A percentile compares a stretch with the other conserved stretches of the same genome.
These are phyloP conservation scores for Melangyna quadrimaculata DNA, from an alignment of 2,888 invertebrate genomes.

Conservation along the genomic window DNA sequence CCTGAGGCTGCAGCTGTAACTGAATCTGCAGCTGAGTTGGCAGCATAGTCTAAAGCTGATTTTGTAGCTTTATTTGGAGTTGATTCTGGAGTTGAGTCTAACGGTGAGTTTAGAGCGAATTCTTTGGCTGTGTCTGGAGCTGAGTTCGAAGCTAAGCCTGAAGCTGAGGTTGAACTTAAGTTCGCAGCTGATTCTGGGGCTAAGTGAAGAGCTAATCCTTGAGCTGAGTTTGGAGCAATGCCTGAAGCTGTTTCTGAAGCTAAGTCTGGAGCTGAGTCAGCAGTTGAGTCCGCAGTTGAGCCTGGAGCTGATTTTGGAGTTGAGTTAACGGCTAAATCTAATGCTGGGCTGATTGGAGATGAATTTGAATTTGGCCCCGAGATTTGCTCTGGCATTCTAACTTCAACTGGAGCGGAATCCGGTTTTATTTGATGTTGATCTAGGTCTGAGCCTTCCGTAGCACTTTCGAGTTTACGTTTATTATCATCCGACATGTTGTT, in stretches of 20 bases:
- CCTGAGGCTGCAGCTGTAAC: not conserved
- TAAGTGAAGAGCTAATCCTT: not conserved
- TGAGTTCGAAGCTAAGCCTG: not conserved
- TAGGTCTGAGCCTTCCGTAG: not conserved
- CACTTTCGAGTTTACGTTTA: not conserved
- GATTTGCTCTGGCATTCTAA: not conserved
- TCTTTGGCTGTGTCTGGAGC: not conserved
- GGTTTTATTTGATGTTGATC: not conserved
- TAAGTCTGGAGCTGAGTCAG: not conserved
- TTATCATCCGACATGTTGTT: slow-evolving; percentile 34
- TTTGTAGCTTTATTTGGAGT: too few species aligned
- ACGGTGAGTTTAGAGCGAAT: not conserved
- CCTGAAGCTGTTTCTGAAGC: not conserved
- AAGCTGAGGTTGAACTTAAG: not conserved
- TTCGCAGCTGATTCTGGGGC: not conserved
- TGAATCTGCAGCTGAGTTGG: rapidly evolving
- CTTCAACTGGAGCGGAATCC: not conserved
- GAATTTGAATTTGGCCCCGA: not conserved
- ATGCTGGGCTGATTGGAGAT: not conserved
- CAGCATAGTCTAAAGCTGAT: not conserved
- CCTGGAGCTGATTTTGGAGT: not conserved
- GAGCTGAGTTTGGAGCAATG: too few species aligned
- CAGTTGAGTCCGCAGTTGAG: not conserved
- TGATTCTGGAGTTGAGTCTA: not conserved
- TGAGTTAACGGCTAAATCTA: not conserved